Percentiles rank a stretch among this genome's conserved stretches.
Evolutionary conservation across 1,140 invertebrate genomes (phyloP).

Genomic region (Hylaeus volcanicus): DNA sequence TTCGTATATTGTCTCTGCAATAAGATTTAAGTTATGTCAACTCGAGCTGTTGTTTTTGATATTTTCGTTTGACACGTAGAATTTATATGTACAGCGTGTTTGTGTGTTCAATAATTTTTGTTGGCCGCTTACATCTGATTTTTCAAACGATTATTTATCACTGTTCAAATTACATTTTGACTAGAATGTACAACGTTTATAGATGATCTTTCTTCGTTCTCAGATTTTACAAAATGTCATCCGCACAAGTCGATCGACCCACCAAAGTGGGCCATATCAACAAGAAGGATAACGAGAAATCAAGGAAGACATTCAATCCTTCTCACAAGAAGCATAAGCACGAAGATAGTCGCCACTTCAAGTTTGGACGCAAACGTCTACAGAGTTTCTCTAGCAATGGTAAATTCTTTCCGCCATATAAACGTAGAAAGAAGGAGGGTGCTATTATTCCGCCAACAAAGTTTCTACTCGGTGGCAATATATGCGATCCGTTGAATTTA

Average conservation of each 20-base stretch:
- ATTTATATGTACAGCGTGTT: neutral
- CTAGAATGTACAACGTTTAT: neutral
- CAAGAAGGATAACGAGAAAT: slow-evolving; percentile 76
- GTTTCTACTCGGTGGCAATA: slow-evolving; percentile 96
- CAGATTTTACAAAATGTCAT: slow-evolving; percentile 67
- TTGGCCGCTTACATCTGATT: neutral
- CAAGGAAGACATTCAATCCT: slow-evolving; percentile 66
- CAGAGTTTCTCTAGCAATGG: slow-evolving; percentile 80
- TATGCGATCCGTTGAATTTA: slow-evolving; percentile 96
- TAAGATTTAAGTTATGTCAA: slow-evolving; percentile 6
- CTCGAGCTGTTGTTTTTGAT: neutral
- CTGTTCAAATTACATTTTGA: too few species aligned
- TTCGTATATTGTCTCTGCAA: neutral
- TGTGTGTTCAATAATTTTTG: neutral
- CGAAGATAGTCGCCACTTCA: slow-evolving; percentile 77
- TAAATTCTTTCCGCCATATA: slow-evolving; percentile 81
- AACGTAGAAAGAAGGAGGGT: slow-evolving; percentile 86
- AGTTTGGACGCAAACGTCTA: slow-evolving; percentile 80
- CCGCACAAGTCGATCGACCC: slow-evolving; percentile 71
- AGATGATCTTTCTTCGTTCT: neutral
- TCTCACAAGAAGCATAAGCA: slow-evolving; percentile 78
- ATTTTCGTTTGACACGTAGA: neutral
- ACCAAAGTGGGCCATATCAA: slow-evolving; percentile 65
- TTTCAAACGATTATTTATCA: neutral
- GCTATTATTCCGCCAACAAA: slow-evolving; percentile 91